A percentile compares a stretch with the other conserved stretches of the same genome.
Conservation (phyloP, 1,140 invertebrate species). For the Philopotamus ludificatus region DNA sequence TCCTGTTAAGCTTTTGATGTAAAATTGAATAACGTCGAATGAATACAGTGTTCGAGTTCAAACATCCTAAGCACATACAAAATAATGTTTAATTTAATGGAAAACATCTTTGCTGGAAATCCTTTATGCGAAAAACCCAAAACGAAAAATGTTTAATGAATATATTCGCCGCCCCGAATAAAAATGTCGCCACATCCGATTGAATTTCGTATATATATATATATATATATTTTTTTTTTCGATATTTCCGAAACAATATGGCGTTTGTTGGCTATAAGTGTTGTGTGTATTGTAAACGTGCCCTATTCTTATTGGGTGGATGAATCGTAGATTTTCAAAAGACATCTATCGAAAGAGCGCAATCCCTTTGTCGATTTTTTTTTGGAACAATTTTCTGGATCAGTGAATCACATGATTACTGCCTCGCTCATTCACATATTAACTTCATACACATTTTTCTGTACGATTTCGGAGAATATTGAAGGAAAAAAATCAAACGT, state of each 20-base stretch:
- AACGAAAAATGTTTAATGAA: background rate
- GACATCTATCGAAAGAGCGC: background rate
- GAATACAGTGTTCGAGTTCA: background rate
- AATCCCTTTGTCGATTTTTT: constrained; percentile 23
- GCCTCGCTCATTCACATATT: constrained; percentile 14
- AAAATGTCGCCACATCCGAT: background rate
- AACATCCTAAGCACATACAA: background rate
- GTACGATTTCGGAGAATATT: background rate
- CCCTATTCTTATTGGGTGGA: no score
- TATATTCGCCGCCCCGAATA: background rate
- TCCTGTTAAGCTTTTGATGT: background rate
- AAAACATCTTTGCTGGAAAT: background rate
- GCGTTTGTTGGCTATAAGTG: background rate
- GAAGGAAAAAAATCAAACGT: no score
- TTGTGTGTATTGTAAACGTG: background rate
- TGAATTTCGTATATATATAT: background rate
- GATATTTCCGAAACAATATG: background rate
- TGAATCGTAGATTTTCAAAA: background rate
- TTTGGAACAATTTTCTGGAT: constrained; percentile 25
- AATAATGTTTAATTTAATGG: background rate
- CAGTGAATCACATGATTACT: constrained; percentile 27
- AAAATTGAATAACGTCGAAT: background rate
- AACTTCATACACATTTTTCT: constrained; percentile 3
- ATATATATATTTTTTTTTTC: background rate
- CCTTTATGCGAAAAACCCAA: background rate